Evolutionary conservation across 2,888 invertebrate genomes (phyloP).

Genomic region (Gasteruption jaculator): DNA sequence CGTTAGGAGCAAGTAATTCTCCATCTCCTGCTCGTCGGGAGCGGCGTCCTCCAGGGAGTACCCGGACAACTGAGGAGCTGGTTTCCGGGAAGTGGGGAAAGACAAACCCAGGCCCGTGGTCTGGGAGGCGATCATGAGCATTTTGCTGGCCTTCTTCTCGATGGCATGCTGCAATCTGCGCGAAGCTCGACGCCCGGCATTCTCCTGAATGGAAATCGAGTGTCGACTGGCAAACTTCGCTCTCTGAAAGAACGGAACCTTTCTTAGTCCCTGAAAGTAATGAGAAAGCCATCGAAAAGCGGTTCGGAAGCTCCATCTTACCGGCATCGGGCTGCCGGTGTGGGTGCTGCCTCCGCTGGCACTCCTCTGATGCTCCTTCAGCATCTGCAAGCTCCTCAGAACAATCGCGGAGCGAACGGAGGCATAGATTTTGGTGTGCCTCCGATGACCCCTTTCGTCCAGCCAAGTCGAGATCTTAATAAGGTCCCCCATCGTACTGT

Average conservation of each 20-base stretch:
- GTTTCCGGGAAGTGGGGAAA: constrained; percentile 62
- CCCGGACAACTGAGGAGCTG: constrained; percentile 41
- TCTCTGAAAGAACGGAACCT: constrained; percentile 53
- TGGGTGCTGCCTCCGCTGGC: constrained; percentile 74
- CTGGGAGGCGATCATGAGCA: constrained; percentile 78
- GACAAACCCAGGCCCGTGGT: constrained; percentile 70
- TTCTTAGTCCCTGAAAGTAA: no score
- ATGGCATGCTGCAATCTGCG: constrained; percentile 77
- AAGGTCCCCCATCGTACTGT: constrained; percentile 66
- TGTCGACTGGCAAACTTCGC: constrained; percentile 66
- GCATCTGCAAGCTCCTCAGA: constrained; percentile 67
- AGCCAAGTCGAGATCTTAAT: constrained; percentile 83
- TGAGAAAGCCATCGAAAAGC: no score
- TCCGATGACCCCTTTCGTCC: constrained; percentile 68
- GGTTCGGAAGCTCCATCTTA: no score
- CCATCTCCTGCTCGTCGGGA: constrained; percentile 74
- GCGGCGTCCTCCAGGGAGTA: constrained; percentile 44
- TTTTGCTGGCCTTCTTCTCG: constrained; percentile 70
- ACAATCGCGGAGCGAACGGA: constrained; percentile 73
- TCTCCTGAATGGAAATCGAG: constrained; percentile 56
- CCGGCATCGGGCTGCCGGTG: constrained; percentile 60
- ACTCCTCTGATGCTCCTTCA: constrained; percentile 76
- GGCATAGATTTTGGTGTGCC: constrained; percentile 73
- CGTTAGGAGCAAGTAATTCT: constrained; percentile 77
- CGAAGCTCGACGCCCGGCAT: constrained; percentile 70